These are phyloP conservation scores for Gymnocephalus cernua DNA, from an alignment of 2,113 vertebrate species.

Conservation along the genomic window DNA sequence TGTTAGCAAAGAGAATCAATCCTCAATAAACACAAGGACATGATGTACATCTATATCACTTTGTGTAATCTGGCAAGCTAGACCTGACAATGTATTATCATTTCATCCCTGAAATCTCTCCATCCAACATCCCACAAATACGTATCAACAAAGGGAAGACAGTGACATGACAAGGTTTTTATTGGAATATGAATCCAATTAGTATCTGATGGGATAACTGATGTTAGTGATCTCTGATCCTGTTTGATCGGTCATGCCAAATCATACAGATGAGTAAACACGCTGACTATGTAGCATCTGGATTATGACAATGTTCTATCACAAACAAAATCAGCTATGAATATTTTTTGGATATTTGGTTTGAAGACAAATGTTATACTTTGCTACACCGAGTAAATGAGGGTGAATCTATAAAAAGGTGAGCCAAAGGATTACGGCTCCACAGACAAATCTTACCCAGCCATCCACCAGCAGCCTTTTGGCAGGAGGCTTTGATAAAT, in stretches of 20 bases:
- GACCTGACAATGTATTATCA: not conserved
- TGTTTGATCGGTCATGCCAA: slow-evolving; percentile 21
- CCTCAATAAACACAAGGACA: not conserved
- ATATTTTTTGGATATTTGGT: not conserved
- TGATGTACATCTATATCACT: not conserved
- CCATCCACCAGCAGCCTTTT: slow-evolving; percentile 21
- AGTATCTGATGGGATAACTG: slow-evolving; percentile 38
- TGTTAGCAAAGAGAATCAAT: slow-evolving; percentile 13
- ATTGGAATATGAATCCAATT: slow-evolving; percentile 56
- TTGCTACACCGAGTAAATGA: not conserved
- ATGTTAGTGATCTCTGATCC: slow-evolving; percentile 24
- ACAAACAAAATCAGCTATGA: not conserved
- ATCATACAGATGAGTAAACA: slow-evolving; percentile 40
- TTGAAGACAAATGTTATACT: not conserved
- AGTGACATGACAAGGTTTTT: slow-evolving; percentile 37
- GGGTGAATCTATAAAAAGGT: not conserved
- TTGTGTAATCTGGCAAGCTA: slow-evolving; percentile 9
- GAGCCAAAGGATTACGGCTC: not conserved
- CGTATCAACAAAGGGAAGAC: slow-evolving; percentile 40
- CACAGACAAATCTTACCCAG: not conserved
- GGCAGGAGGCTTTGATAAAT: slow-evolving; percentile 48
- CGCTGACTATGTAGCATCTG: not conserved
- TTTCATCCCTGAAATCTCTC: slow-evolving; percentile 15
- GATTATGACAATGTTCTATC: not conserved
- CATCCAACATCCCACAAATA: slow-evolving; percentile 21